A percentile compares a stretch with the other conserved stretches of the same genome.
phyloP scores from a whole-genome alignment of 1,140 invertebrate species.

The Calosoma granatense region DNA sequence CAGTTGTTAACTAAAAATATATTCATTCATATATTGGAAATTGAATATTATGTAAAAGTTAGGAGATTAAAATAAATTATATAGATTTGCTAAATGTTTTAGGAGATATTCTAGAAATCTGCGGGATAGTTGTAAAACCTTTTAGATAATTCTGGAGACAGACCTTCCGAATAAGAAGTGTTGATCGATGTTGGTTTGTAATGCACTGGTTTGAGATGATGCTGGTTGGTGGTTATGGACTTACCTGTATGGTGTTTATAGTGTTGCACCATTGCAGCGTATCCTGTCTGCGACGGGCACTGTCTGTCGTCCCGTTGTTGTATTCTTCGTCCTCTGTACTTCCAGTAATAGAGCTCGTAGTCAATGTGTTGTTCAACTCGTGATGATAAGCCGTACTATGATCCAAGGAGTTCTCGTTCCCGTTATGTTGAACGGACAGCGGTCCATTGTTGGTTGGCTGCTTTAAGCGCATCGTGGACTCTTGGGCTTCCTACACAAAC shows the following conservation, averaged over 20 bases:
- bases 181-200: too few species aligned
- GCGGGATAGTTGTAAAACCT: too few species aligned
- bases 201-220: too few species aligned
- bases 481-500: not conserved
- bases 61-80: too few species aligned
- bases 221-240: too few species aligned
- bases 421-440: not conserved
- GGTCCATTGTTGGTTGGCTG: not conserved
- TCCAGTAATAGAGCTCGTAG: not conserved
- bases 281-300: not conserved
- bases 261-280: constrained; percentile 1
- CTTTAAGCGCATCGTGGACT: not conserved
- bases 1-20: too few species aligned
- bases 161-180: too few species aligned
- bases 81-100: too few species aligned
- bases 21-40: not conserved
- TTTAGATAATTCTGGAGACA: too few species aligned
- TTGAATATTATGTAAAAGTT: not conserved
- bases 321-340: not conserved
- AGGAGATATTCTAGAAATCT: too few species aligned
- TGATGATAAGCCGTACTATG: not conserved
- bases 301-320: not conserved
- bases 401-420: constrained; percentile 1
- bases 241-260: constrained; percentile 1
- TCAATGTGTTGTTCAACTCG: not conserved